Conservation (phyloP, 2,113 vertebrate genomes). For the Podilymbus podiceps region DNA sequence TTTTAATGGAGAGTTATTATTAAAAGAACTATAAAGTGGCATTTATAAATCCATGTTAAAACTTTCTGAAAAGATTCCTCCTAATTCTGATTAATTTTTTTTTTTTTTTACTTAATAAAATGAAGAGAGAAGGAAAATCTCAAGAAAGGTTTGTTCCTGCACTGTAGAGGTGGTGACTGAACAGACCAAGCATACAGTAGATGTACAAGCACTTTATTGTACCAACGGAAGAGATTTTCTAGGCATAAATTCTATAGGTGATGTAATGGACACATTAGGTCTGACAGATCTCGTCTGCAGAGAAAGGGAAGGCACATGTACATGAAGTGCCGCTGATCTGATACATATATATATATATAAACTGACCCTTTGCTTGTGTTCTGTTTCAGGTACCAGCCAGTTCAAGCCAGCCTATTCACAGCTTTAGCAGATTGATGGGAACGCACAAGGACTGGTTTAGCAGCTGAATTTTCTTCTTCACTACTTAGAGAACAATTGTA, state of each 20-base stretch:
- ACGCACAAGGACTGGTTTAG: not conserved
- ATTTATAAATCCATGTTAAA: not conserved
- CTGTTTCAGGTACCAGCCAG: not conserved
- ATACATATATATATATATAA: not conserved
- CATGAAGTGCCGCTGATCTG: not conserved
- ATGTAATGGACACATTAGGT: not conserved
- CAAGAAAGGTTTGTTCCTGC: not conserved
- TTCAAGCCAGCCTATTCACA: not conserved
- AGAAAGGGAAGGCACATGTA: not conserved
- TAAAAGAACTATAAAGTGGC: not conserved
- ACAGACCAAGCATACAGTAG: not conserved
- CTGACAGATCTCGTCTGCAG: not conserved
- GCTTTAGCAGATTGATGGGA: not conserved
- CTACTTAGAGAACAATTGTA: not conserved
- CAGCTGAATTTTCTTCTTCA: not conserved
- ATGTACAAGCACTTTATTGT: not conserved
- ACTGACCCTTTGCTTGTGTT: not conserved
- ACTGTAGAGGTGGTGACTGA: not conserved
- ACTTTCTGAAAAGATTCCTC: not conserved
- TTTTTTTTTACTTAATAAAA: not conserved
- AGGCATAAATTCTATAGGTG: not conserved
- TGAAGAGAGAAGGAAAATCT: not conserved
- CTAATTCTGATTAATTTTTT: not conserved
- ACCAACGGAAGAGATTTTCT: not conserved
- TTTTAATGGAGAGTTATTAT: not conserved